These are phyloP conservation scores for Microplitis demolitor DNA, from an alignment of 1,140 invertebrate genomes.

Conservation along the genomic window DNA sequence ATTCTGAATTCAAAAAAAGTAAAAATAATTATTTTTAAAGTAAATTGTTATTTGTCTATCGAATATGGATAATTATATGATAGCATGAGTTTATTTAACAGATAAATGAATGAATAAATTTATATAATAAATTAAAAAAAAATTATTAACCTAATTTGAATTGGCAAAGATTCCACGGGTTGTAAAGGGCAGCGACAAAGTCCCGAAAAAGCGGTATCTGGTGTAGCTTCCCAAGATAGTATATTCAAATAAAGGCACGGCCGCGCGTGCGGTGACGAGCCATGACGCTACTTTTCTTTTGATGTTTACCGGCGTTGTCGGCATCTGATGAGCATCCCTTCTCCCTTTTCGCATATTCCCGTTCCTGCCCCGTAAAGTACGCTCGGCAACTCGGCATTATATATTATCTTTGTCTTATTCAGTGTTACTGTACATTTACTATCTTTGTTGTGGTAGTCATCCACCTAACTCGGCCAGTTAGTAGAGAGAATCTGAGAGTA, in stretches of 20 bases:
- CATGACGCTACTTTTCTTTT: conserved; percentile 52
- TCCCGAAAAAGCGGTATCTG: conserved; percentile 9
- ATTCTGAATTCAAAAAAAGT: too few relatives aligned
- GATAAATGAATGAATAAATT: too few relatives aligned
- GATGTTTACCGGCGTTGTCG: conserved; percentile 56
- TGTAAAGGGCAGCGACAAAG: background rate
- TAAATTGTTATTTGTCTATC: too few relatives aligned
- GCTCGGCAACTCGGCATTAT: background rate
- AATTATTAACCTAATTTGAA: background rate
- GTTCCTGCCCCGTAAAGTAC: conserved; percentile 15
- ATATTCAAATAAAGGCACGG: conserved; percentile 51
- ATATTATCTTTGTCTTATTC: background rate
- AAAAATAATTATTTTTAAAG: too few relatives aligned
- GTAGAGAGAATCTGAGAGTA: conserved; percentile 17
- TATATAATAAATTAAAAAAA: background rate
- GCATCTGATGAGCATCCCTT: conserved; percentile 62
- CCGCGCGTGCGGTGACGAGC: conserved; percentile 49
- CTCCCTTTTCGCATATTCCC: conserved; percentile 7
- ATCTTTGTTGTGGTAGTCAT: conserved; percentile 9
- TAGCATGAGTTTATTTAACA: too few relatives aligned
- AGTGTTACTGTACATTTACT: background rate
- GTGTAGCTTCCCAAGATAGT: conserved; percentile 37
- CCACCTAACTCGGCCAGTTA: conserved; percentile 29
- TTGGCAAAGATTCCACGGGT: conserved; percentile 6
- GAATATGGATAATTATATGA: too few relatives aligned